Evolutionary conservation across 2,888 invertebrate genomes (phyloP).

Genomic region (Ornithoptera priamus): DNA sequence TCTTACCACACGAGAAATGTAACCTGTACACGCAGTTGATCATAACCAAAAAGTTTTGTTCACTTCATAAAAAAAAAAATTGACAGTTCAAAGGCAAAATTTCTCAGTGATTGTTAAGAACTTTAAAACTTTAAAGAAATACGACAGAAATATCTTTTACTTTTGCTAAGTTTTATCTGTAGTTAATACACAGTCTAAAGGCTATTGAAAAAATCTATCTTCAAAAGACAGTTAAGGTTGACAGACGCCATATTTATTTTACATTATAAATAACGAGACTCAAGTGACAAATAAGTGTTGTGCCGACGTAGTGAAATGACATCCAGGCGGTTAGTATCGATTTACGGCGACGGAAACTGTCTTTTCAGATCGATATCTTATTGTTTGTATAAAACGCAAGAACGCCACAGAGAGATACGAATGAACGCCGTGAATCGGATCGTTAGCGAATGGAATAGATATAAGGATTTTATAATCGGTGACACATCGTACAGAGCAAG

Average conservation of each 20-base stretch:
- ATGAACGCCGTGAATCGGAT: conserved; percentile 59
- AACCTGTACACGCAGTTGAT: not conserved
- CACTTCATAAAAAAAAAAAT: conserved; percentile 17
- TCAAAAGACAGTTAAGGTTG: conserved; percentile 26
- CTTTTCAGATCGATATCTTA: conserved; percentile 66
- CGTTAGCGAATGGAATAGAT: conserved; percentile 59
- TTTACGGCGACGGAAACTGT: conserved; percentile 69
- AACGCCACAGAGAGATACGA: conserved; percentile 62
- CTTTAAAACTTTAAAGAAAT: conserved; percentile 12
- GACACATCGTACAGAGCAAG: conserved; percentile 59
- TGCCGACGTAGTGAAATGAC: conserved; percentile 44
- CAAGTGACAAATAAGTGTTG: conserved; percentile 9
- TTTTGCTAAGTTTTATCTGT: not conserved
- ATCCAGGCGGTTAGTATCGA: conserved; percentile 51
- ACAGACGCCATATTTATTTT: conserved; percentile 19
- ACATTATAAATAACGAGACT: conserved; percentile 4
- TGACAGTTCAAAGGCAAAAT: conserved; percentile 18
- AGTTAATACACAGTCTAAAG: not conserved
- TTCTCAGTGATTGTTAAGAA: conserved; percentile 9
- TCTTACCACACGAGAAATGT: not conserved
- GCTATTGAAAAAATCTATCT: not conserved
- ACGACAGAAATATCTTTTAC: conserved; percentile 6
- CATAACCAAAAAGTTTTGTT: conserved; percentile 13
- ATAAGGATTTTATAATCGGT: conserved; percentile 69
- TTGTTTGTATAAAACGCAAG: conserved; percentile 62